These are phyloP conservation scores for Engystomops pustulosus DNA, from an alignment of 2,113 vertebrate genomes.

Conservation along the genomic window DNA sequence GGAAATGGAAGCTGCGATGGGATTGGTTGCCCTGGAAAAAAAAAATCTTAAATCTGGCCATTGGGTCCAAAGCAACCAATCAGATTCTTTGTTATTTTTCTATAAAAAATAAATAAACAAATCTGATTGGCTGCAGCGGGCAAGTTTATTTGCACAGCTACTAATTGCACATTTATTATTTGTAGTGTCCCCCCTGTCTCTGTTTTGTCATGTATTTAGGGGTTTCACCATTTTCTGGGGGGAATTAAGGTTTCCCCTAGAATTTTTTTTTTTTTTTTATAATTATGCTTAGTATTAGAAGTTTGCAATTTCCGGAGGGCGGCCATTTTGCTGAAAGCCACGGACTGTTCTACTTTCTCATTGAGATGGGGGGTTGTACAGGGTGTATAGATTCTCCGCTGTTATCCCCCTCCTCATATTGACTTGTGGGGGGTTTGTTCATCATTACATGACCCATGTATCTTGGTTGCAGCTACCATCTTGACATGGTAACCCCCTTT, in stretches of 20 bases:
- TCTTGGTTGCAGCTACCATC: too few relatives aligned
- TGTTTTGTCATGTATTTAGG: background rate
- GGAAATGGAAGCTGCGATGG: too few relatives aligned
- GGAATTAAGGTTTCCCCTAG: background rate
- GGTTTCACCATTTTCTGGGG: background rate
- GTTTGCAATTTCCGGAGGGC: background rate
- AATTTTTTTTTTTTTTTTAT: background rate
- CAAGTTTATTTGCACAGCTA: conserved; percentile 20
- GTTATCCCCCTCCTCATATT: background rate
- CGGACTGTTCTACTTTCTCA: background rate
- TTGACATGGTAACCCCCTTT: too few relatives aligned
- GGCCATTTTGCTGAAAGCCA: background rate
- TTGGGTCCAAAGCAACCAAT: background rate
- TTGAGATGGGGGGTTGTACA: too few relatives aligned
- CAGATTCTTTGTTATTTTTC: background rate
- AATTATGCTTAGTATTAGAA: conserved; percentile 1
- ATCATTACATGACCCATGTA: too few relatives aligned
- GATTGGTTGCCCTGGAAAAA: too few relatives aligned
- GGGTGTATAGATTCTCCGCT: background rate
- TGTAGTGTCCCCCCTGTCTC: background rate
- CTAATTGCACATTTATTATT: conserved; percentile 11
- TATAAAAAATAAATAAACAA: background rate
- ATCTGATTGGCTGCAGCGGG: background rate
- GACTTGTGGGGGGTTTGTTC: too few relatives aligned
- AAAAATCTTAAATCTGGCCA: too few relatives aligned